phyloP scores from a whole-genome alignment of 2,888 invertebrate species.

The Caenorhabditis zanzibari region DNA sequence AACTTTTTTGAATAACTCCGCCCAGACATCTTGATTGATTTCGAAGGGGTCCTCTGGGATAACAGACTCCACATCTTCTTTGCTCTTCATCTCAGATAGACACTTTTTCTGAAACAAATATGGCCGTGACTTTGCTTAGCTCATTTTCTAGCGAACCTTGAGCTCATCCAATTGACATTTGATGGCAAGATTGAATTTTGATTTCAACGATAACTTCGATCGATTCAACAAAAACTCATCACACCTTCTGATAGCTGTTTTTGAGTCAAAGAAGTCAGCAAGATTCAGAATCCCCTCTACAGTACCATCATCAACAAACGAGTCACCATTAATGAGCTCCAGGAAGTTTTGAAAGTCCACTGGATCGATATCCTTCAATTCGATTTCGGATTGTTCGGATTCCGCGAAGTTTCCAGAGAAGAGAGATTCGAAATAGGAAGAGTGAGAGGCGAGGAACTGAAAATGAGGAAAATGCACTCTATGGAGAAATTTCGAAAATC shows the following conservation, averaged over 20 bases:
- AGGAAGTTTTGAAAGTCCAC: not conserved
- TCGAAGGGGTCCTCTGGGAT: not conserved
- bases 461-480: not conserved
- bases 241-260: not conserved
- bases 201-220: not conserved
- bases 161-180: no score
- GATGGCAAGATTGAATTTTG: not conserved
- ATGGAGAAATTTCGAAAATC: no score
- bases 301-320: not conserved
- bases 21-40: not conserved
- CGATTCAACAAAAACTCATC: not conserved
- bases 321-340: not conserved
- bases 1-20: not conserved
- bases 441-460: slow-evolving; percentile 4
- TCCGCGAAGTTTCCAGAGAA: slow-evolving; percentile 6
- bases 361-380: slow-evolving; percentile 1
- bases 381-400: not conserved
- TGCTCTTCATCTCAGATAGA: not conserved
- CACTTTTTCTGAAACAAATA: not conserved
- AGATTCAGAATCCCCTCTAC: slow-evolving; percentile 4
- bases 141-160: no score
- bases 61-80: not conserved
- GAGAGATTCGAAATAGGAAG: not conserved
- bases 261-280: not conserved
- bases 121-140: not conserved